Evolutionary conservation across 2,113 vertebrate genomes (phyloP), one percentile per base, ranked within the genome.

Genomic region (Hippocampus abdominalis): DNA sequence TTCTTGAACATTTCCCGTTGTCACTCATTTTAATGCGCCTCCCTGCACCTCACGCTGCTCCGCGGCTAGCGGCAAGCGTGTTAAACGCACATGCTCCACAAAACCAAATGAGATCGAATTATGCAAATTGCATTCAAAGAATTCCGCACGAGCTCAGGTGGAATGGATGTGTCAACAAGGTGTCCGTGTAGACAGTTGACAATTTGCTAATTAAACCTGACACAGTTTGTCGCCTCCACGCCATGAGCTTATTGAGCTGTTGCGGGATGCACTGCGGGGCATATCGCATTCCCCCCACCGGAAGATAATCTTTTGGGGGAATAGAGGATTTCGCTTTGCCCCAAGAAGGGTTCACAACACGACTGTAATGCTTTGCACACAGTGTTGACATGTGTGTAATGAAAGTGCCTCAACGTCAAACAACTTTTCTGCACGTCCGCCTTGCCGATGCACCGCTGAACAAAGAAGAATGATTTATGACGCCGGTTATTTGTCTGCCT

Each of bases 91-190:
- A 69, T 76, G 84, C 81, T 84, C 81, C 80, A 85, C 86, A 72
- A 68, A 78, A 85, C 73, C 69, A 86, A 81, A 81, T 91, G 91
- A 91, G 89, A 86, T 90, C 83, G 91, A 92, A 93, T 93, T 93
- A 93, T 93, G 92, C 86, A 93, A 93, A 93, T 92, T 81, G 27
- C 71, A 87, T 90, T 90, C 88, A 92, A 91, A 93, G 86, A 87
- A 88, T 79, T 90, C 88, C 85, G 89, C 78, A 79, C 75, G 81
- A 90, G 87, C 90, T 90, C 89, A 87, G 86, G 89, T 83, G 85
- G 89, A 91, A 90, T 88, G 84, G 81, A 91, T 84, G 83, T 89
- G 88, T 89, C 90, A 89, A 88, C 87, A 86, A 89, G 88, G 88
- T 91, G 88, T 88, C 84, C 87, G 75, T 77, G 74, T 84, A 84